phyloP scores from a whole-genome alignment of 2,888 invertebrate genomes.

The Apocheima hispidaria region DNA sequence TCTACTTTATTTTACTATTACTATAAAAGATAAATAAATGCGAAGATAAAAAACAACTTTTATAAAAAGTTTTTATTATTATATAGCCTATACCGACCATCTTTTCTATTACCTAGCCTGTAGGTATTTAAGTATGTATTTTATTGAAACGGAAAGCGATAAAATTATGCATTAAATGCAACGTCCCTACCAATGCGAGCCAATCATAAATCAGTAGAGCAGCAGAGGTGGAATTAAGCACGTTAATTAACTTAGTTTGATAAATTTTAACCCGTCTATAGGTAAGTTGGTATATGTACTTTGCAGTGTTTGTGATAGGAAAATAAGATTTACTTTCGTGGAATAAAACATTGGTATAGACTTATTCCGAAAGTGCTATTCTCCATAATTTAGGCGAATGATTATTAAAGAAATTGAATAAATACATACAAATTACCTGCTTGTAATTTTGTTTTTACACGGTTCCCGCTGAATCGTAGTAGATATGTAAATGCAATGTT shows the following conservation, averaged over 20 bases:
- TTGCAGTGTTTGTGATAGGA: not conserved
- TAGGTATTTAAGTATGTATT: no score
- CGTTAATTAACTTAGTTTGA: no score
- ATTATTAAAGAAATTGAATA: slow-evolving; percentile 28
- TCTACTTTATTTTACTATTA: no score
- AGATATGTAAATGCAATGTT: slow-evolving; percentile 9
- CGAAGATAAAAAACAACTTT: not conserved
- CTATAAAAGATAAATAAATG: no score
- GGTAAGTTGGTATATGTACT: not conserved
- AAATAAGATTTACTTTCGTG: not conserved
- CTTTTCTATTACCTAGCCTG: not conserved
- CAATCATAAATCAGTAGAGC: not conserved
- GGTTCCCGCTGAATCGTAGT: not conserved
- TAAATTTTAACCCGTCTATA: not conserved
- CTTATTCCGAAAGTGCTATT: slow-evolving; percentile 7
- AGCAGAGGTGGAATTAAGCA: no score
- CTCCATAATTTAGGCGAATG: slow-evolving; percentile 8
- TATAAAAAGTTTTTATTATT: no score
- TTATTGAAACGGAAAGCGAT: not conserved
- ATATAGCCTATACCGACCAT: no score
- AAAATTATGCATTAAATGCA: not conserved
- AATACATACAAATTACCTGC: slow-evolving; percentile 28
- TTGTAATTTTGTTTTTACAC: slow-evolving; percentile 15
- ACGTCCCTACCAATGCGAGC: not conserved
- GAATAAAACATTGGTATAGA: not conserved